Evolutionary conservation across 2,113 vertebrate species (phyloP), one percentile per base, ranked within the genome.

Genomic region (Plecotus auritus): DNA sequence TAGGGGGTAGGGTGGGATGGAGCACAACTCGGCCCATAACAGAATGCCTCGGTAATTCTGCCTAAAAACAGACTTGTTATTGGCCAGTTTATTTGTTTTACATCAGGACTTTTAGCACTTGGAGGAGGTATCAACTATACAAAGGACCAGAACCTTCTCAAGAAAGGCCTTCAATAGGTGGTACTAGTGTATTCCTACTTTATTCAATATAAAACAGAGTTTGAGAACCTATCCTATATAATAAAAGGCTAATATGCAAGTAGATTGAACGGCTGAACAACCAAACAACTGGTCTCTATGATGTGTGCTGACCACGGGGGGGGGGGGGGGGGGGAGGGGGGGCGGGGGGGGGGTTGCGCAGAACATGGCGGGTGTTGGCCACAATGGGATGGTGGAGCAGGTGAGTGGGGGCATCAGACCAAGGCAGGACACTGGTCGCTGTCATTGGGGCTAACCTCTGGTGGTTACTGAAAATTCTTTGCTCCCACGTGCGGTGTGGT

Each of bases 291-390:
- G 7, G 54, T 56, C 7, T 0, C 54, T 56, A 56, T 56, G 54
- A 56, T 0, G 2, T 56, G 54, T 22, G 7, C 18, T 56, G 20
- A 56, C 20, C 54, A 56, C 7, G 1, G 2, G 7, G 2, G 54
- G 54, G 2, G 7, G 18, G 13, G 47, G 12, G 12, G 2, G 13
- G n/a, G n/a, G n/a, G n/a, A n/a, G 7, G 2, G 54, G 54, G 2
- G 7, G 18, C 7, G 1, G 2, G 7, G 2, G 54, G 54, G 2
- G 7, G 18, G n/a, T n/a, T 54, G 51, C 7, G 6, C 2, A 7
- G 54, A 56, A 56, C 54, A 56, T 56, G 54, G 54, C 2, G 20
- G 54, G 18, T 22, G 54, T 56, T 5, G 5, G 54, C 54, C 54
- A 56, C 18, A 56, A 7, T 7, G 7, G 20, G 20, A 22, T 56